Evolutionary conservation across 2,888 invertebrate genomes (phyloP).

Genomic region (Drosophila nr. perissopoda): DNA sequence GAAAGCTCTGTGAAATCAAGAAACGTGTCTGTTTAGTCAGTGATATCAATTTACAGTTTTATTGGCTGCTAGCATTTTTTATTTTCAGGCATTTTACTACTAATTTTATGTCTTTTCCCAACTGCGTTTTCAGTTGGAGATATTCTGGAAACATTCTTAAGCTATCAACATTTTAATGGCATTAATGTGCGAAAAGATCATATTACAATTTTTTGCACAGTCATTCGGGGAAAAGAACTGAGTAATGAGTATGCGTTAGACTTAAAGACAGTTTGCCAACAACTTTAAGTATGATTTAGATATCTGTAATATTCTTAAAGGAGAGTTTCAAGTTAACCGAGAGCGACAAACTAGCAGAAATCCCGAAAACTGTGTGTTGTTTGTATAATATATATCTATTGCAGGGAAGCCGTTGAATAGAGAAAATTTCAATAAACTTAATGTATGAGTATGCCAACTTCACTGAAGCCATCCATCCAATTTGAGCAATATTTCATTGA

Average conservation of each 20-base stretch:
- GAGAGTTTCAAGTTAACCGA: neutral
- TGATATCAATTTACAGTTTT: constrained; percentile 55
- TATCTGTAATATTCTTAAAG: neutral
- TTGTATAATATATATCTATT: neutral
- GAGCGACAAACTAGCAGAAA: neutral
- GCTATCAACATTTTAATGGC: neutral
- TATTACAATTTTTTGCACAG: neutral
- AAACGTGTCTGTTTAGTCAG: constrained; percentile 36
- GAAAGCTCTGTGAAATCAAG: constrained; percentile 60
- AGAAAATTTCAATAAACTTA: neutral
- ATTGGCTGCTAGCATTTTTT: constrained; percentile 28
- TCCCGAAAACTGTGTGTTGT: neutral
- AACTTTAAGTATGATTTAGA: neutral
- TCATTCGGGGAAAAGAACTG: neutral
- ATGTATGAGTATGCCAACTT: neutral
- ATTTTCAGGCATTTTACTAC: constrained; percentile 10
- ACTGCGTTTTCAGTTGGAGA: constrained; percentile 9
- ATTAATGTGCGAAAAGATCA: neutral
- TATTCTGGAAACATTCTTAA: constrained; percentile 7
- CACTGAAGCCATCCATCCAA: neutral
- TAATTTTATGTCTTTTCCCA: constrained; percentile 9
- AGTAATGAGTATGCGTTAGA: neutral
- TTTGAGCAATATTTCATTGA: neutral
- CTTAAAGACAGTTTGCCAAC: neutral
- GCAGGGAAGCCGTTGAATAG: neutral